These are phyloP conservation scores for Lytechinus variegatus DNA, from an alignment of 35 echinoderm and acorn worm species.

Conservation along the genomic window DNA sequence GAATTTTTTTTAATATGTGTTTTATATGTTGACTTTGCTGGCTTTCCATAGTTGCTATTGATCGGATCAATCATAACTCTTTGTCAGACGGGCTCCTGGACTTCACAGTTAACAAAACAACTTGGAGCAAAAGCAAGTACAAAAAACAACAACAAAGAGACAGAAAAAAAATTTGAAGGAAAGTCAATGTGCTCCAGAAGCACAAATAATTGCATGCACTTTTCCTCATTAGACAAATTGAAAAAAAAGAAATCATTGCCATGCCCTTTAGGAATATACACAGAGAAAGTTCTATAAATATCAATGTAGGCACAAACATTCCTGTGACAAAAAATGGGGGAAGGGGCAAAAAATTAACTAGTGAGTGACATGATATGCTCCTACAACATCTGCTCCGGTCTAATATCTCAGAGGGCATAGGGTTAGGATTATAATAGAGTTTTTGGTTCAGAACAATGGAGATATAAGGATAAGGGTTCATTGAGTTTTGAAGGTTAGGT, in stretches of 20 bases:
- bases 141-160: background rate
- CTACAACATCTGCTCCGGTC: background rate
- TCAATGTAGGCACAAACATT: background rate
- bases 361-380: background rate
- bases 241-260: background rate
- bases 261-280: background rate
- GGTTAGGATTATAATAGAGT: too few species aligned
- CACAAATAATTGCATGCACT: background rate
- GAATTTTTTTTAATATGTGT: too few species aligned
- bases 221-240: background rate
- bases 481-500: too few species aligned
- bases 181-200: background rate
- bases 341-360: background rate
- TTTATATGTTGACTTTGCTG: too few species aligned
- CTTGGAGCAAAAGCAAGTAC: background rate
- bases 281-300: background rate
- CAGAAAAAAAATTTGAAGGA: background rate
- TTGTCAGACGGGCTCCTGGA: too few species aligned
- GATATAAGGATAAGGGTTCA: too few species aligned
- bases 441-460: too few species aligned
- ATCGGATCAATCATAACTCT: too few species aligned
- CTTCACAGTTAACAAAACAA: background rate
- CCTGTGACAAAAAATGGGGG: background rate
- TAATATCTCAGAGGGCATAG: too few species aligned
- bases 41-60: too few species aligned